These are phyloP conservation scores for Yponomeuta sedellus DNA, from an alignment of 2,888 invertebrate species.

Conservation along the genomic window DNA sequence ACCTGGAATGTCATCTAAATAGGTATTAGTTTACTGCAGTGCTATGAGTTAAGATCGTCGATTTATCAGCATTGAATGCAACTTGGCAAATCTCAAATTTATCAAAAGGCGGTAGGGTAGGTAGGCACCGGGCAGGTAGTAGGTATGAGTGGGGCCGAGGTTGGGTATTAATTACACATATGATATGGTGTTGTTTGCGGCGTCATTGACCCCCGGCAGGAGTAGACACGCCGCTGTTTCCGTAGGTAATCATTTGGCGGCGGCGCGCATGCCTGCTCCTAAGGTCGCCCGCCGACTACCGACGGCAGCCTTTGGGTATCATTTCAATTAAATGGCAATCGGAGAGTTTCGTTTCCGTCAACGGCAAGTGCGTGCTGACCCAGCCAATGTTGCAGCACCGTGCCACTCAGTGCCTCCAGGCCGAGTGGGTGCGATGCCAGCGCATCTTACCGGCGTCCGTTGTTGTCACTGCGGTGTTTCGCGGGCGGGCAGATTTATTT, in stretches of 20 bases:
- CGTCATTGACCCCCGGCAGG: constrained; percentile 62
- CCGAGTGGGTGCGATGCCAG: neutral
- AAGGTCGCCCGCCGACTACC: constrained; percentile 49
- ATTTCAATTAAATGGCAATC: constrained; percentile 59
- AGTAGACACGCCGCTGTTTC: constrained; percentile 56
- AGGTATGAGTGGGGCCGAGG: neutral
- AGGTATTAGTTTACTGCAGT: too few relatives aligned
- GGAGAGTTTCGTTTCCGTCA: constrained; percentile 25
- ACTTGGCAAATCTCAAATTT: neutral
- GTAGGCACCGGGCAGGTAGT: constrained; percentile 23
- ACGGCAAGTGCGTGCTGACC: neutral
- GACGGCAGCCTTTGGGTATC: constrained; percentile 45
- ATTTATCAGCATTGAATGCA: neutral
- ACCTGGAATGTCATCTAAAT: too few relatives aligned
- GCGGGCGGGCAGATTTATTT: constrained; percentile 77
- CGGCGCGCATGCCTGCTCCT: constrained; percentile 68
- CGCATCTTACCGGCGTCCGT: constrained; percentile 66
- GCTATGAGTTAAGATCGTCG: neutral
- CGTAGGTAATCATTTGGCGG: constrained; percentile 46
- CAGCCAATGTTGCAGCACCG: neutral
- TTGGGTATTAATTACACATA: constrained; percentile 23
- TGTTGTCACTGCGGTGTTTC: constrained; percentile 77
- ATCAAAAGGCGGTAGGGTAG: constrained; percentile 17
- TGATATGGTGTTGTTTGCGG: constrained; percentile 29
- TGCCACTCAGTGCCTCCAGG: neutral